Conservation (phyloP, 2,888 invertebrate species). For the Rhingia campestris region DNA sequence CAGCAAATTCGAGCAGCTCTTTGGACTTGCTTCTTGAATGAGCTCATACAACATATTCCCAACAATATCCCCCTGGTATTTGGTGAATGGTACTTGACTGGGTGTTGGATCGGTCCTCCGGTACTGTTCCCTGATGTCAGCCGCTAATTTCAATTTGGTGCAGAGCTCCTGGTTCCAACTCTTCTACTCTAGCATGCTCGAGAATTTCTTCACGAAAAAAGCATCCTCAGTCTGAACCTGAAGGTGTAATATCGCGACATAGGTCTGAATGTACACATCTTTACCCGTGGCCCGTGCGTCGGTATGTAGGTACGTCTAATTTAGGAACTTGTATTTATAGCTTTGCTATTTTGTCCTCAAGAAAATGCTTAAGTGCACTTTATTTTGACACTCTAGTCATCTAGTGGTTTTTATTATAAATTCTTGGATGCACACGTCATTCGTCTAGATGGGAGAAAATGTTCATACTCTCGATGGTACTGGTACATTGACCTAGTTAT, state of each 20-base stretch:
- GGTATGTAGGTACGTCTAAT: constrained; percentile 15
- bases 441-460: constrained; percentile 1
- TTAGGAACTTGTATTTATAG: constrained; percentile 56
- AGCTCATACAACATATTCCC: constrained; percentile 20
- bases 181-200: constrained; percentile 17
- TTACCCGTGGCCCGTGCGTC: not conserved
- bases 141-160: constrained; percentile 7
- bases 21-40: not conserved
- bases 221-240: not conserved
- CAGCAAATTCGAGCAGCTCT: constrained; percentile 18
- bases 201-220: not conserved
- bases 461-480: constrained; percentile 38
- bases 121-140: not conserved
- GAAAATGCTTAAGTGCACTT: constrained; percentile 46
- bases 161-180: constrained; percentile 11
- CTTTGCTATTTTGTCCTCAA: constrained; percentile 39
- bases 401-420: constrained; percentile 37
- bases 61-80: not conserved
- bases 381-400: constrained; percentile 24
- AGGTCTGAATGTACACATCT: constrained; percentile 1
- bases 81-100: too few relatives aligned
- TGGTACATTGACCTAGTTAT: constrained; percentile 57
- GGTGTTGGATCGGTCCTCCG: not conserved
- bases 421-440: not conserved
- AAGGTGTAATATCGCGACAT: constrained; percentile 38